Evolutionary conservation across 2,797 vertebrate genomes (phyloP), one percentile per base, ranked within the genome.

Genomic region (Catamblyrhynchus diadema): DNA sequence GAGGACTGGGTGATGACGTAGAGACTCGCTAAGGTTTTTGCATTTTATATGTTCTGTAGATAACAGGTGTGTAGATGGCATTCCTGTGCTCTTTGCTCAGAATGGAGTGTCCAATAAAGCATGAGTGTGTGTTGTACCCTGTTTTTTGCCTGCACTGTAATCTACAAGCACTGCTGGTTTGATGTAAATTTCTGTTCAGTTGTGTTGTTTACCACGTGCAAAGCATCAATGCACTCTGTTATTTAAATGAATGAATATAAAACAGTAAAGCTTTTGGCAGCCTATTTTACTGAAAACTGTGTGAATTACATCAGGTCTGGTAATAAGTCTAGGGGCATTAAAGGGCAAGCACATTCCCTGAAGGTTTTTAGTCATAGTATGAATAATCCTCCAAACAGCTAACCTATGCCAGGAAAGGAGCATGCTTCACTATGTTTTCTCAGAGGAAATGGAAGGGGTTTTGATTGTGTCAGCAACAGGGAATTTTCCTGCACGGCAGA

Each of bases 71-170:
- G 30, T 57, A 57, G 60, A 57, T n/a, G 83, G 33, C 11, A 35
- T 53, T 79, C 33, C 37, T 73, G 41, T 86, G 77, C 21, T 83
- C 25, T 74, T 85, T 75, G 9, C 47, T 56, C 48, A 39, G 27
- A 60, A 56, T 50, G 5, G 14, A 77, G 14, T 33, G 12, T 30
- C 48, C 94, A 96, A 95, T 94, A 95, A 97, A 95, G 8, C 77
- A 89, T 77, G 15, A 69, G 45, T 74, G 35, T 79, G 59, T 77
- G 45, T 65, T 92, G n/a, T 37, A 30, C 41, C 70, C 59, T 61
- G 6, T 14, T 84, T 39, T 93, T 71, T 71, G 50, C 50, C 54
- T 81, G 44, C 32, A 20, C 57, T 81, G 10, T 62, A 56, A 64
- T 64, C 32, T 39, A 60, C 25, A 6, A 8, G 24, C 30, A 25